Percentiles rank a stretch among this genome's conserved stretches.
Conservation (phyloP, 2,113 vertebrate genomes). For the rabbit (Oryctolagus cuniculus) region mOryCun1.1 NC_091435.1:144110001-144110500, state of each 20-base stretch:
- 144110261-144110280: slow-evolving; percentile 92
- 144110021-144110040: slow-evolving; percentile 92
- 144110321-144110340: slow-evolving; percentile 95
- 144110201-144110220: slow-evolving; percentile 96
- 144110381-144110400: background rate
- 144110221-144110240: slow-evolving; percentile 95
- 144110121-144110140: slow-evolving; percentile 94
- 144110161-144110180: slow-evolving; percentile 94
- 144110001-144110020: slow-evolving; percentile 85
- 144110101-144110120: slow-evolving; percentile 92
- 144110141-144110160: slow-evolving; percentile 90
- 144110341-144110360: slow-evolving; percentile 94
- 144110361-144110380: slow-evolving; percentile 34
- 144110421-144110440: slow-evolving; percentile 14
- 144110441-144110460: slow-evolving; percentile 2
- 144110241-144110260: slow-evolving; percentile 91
- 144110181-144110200: slow-evolving; percentile 88
- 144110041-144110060: slow-evolving; percentile 93
- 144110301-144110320: slow-evolving; percentile 95
- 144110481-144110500: background rate
- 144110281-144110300: slow-evolving; percentile 92
- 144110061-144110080: slow-evolving; percentile 93
- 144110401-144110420: slow-evolving; percentile 10
- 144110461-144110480: slow-evolving; percentile 31
- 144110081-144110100: slow-evolving; percentile 96